Evolutionary conservation across 1,140 invertebrate species (phyloP), one percentile per base, ranked within the genome.

Genomic region (Drosophila eugracilis): DNA sequence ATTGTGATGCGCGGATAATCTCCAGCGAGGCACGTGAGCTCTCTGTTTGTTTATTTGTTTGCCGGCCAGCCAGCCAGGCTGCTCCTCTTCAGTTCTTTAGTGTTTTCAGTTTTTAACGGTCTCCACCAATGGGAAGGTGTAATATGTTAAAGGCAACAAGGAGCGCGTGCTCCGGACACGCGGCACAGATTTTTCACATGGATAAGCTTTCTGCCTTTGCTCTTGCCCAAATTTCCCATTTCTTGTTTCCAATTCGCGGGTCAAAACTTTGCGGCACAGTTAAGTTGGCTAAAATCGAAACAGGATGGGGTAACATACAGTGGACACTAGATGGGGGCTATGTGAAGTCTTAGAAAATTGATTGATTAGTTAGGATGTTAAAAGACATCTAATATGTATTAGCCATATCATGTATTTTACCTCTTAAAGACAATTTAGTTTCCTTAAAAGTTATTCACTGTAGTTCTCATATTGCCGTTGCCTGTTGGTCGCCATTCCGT

Each of bases 1-100:
- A 88, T 88, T 88, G 83, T 59, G 84, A 78, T 89, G 75, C 83
- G 66, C 78, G 78, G 84, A 88, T 88, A 88, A 88, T 88, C 83
- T 69, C 58, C 58, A 41, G 28, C 53, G 34, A 37, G 83, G 78
- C 83, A 88, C 83, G 83, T 88, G 83, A 78, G 75, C 75, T 12
- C 36, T 14, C 30, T 79, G 79, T 84, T 78, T 84, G 69, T 75
- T 76, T 72, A 70, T 76, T 88, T 86, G 69, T 69, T 77, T 63
- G 39, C 67, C 78, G 60, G 66, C 62, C 60, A 26, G 5, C 32
- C 62, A 37, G 7, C 24, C 42, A 15, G 15, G 53, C 48, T 34
- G 21, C 44, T 37, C 10, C 32, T 47, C 55, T 28, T 22, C 15
- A 49, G 24, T 36, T 28, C n/a, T 15, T 30, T 39, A 52, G 21